phyloP scores from a whole-genome alignment of 92 coral and sea anemone species.

The Heliopora coerulea region DNA sequence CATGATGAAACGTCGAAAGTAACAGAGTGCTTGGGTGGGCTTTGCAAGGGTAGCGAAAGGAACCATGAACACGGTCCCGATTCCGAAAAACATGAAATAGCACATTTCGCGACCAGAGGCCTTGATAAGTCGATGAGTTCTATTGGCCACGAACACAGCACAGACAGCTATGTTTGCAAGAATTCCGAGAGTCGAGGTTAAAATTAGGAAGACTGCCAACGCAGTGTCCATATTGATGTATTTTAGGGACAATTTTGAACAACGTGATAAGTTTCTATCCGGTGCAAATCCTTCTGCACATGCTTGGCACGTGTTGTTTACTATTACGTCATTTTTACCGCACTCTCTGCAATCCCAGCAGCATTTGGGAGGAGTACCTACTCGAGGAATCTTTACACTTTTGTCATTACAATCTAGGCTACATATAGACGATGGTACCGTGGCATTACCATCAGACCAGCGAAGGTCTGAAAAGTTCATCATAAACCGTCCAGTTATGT shows the following conservation, averaged over 20 bases:
- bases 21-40: slow-evolving; percentile 63
- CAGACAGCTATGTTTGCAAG: slow-evolving; percentile 46
- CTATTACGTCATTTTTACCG: slow-evolving; percentile 40
- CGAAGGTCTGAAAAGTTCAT: slow-evolving; percentile 33
- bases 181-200: slow-evolving; percentile 51
- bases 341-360: slow-evolving; percentile 52
- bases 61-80: slow-evolving; percentile 62
- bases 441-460: slow-evolving; percentile 8
- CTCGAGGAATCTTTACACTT: slow-evolving; percentile 23
- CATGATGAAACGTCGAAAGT: slow-evolving; percentile 56
- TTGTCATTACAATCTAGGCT: slow-evolving; percentile 34
- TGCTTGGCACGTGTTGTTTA: slow-evolving; percentile 70
- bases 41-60: slow-evolving; percentile 55
- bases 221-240: slow-evolving; percentile 55
- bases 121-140: slow-evolving; percentile 46
- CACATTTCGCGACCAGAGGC: slow-evolving; percentile 52
- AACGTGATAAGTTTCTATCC: slow-evolving; percentile 51
- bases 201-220: slow-evolving; percentile 40
- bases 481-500: slow-evolving; percentile 37
- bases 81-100: slow-evolving; percentile 67
- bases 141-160: slow-evolving; percentile 52
- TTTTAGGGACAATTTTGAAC: slow-evolving; percentile 57
- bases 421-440: slow-evolving; percentile 42
- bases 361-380: slow-evolving; percentile 20
- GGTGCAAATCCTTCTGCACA: slow-evolving; percentile 75